phyloP scores from a whole-genome alignment of 2,888 invertebrate genomes.

The Alloscopus bannaensis region DNA sequence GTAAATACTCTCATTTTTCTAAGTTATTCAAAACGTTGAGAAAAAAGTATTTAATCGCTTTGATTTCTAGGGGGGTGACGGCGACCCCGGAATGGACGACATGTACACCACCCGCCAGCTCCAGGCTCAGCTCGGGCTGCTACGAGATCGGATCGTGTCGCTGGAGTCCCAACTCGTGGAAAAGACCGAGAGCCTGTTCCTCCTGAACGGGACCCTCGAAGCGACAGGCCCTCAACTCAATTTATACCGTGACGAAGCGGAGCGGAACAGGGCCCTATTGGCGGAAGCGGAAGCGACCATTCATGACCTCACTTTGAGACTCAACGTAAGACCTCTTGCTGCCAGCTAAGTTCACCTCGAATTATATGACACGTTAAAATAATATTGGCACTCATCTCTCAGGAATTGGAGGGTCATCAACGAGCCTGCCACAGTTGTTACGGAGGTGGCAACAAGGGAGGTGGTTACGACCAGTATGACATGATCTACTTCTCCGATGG shows the following conservation, averaged over 20 bases:
- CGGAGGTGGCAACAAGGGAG: neutral
- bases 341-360: too few species aligned
- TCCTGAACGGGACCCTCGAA: neutral
- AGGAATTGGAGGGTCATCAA: neutral
- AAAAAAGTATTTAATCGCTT: neutral
- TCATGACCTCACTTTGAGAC: too few species aligned
- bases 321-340: too few species aligned
- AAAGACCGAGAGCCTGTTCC: neutral
- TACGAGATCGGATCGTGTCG: neutral
- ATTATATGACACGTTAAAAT: too few species aligned
- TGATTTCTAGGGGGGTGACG: neutral
- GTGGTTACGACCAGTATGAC: neutral
- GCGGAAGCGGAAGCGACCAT: neutral
- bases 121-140: neutral
- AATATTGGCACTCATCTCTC: too few species aligned
- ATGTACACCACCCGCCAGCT: constrained; percentile 3
- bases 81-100: neutral
- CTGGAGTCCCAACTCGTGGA: neutral
- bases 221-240: neutral
- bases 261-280: neutral
- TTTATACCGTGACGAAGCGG: neutral
- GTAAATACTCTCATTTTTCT: neutral
- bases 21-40: neutral
- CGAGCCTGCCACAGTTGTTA: neutral
- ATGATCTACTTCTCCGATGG: neutral